Conservation (phyloP, 2,888 invertebrate genomes). For the Esperia sulphurella region DNA sequence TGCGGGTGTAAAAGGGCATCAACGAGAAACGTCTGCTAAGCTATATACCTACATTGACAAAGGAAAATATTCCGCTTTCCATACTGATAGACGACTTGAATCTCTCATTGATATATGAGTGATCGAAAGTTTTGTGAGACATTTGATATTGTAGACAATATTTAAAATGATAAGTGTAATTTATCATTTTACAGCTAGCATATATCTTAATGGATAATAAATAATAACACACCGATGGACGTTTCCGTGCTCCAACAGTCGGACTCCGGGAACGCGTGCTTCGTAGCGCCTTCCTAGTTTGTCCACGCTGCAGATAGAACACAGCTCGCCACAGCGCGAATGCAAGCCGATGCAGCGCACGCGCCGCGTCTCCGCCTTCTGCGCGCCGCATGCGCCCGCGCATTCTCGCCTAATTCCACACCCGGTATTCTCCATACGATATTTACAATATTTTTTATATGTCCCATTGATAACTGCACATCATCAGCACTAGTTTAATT, state of each 20-base stretch:
- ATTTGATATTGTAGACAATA: no score
- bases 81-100: no score
- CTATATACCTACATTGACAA: no score
- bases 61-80: no score
- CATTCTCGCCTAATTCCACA: constrained; percentile 33
- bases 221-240: constrained; percentile 32
- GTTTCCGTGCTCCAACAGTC: constrained; percentile 18
- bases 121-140: no score
- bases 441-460: background rate
- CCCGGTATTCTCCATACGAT: constrained; percentile 9
- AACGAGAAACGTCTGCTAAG: no score
- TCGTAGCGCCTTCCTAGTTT: constrained; percentile 18
- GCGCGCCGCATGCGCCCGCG: constrained; percentile 42
- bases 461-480: background rate
- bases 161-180: no score
- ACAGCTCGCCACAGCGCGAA: constrained; percentile 88
- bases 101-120: no score
- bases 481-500: no score
- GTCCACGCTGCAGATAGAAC: constrained; percentile 82
- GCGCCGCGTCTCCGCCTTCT: constrained; percentile 73
- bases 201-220: no score
- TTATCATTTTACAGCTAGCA: no score
- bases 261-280: constrained; percentile 42
- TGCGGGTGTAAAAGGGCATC: no score
- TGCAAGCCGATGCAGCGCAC: constrained; percentile 84